Percentiles rank a stretch among this genome's conserved stretches.
phyloP scores from a whole-genome alignment of 2,797 vertebrate species.

The Ptychobarbus kaznakovi region DNA sequence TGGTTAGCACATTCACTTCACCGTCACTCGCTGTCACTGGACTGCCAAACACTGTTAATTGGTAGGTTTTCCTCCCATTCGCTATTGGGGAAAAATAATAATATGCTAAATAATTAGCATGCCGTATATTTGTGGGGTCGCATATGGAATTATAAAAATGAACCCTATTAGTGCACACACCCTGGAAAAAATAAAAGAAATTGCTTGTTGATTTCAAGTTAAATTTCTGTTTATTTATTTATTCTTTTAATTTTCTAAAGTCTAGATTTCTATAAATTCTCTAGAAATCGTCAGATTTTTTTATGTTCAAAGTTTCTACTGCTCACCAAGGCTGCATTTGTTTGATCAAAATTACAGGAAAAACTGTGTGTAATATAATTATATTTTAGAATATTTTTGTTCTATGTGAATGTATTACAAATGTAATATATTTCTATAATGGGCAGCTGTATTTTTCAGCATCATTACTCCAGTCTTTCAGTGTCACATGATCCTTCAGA shows the following conservation, averaged over 20 bases:
- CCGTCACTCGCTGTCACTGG: constrained; percentile 19
- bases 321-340: neutral
- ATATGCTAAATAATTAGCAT: neutral
- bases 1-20: constrained; percentile 47
- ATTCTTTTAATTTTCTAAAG: neutral
- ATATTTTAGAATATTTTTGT: neutral
- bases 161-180: neutral
- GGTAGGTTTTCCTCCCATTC: neutral
- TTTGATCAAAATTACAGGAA: neutral
- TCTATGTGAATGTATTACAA: no score
- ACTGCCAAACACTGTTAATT: constrained; percentile 52
- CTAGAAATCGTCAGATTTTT: neutral
- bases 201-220: neutral
- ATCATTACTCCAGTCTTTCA: no score
- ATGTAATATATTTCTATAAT: no score
- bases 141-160: neutral
- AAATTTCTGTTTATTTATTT: no score
- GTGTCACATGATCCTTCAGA: no score
- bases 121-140: neutral
- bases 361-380: neutral
- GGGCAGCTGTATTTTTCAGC: no score
- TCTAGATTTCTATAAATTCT: neutral
- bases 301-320: neutral
- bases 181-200: neutral
- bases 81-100: neutral